Evolutionary conservation across 2,888 invertebrate species (phyloP), one percentile per base, ranked within the genome.

Genomic region (Dione vanillae): DNA sequence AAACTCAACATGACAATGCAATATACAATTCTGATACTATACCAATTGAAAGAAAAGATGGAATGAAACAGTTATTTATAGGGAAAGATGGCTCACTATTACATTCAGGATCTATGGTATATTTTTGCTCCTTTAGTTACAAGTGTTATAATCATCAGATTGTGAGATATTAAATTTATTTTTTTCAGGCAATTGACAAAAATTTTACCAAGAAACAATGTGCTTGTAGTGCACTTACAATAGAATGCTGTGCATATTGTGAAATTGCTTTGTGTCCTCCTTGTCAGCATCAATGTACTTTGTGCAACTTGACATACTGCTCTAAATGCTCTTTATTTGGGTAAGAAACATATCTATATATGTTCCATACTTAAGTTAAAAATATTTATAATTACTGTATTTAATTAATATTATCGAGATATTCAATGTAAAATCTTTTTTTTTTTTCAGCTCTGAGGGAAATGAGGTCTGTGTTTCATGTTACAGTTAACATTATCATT

Each of bases 391-490:
- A 43, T 43, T 43, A 6, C 12, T 43, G n/a, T 19, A 56, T 35
- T 59, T 41, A n/a, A n/a, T n/a, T n/a, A n/a, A n/a, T n/a, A n/a
- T 47, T 37, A 8, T 11, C 27, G 12, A 16, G 8, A 27, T 27
- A n/a, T 49, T 43, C 16, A n/a, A 62, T 43, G 14, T 20, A 37
- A 6, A 20, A 49, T 67, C 40, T 76, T 16, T 66, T 43, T 78
- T 78, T 75, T 71, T 65, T 90, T 91, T 67, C 87, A 92, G 92
- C 59, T 86, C 79, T 40, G 90, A 91, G 65, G 86, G 84, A 12
- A 71, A 80, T 1, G 86, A 87, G 76, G 80, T 90, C 27, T 92
- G 92, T 75, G 83, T 91, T 0, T 92, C 92, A n/a, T 92, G 92
- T 78, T 92, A 87, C 75, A 77, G 80, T 54, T 66, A 71, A 69